Percentiles rank a stretch among this genome's conserved stretches.
Conservation (phyloP, 2,888 invertebrate genomes). For the Stenurella melanura region DNA sequence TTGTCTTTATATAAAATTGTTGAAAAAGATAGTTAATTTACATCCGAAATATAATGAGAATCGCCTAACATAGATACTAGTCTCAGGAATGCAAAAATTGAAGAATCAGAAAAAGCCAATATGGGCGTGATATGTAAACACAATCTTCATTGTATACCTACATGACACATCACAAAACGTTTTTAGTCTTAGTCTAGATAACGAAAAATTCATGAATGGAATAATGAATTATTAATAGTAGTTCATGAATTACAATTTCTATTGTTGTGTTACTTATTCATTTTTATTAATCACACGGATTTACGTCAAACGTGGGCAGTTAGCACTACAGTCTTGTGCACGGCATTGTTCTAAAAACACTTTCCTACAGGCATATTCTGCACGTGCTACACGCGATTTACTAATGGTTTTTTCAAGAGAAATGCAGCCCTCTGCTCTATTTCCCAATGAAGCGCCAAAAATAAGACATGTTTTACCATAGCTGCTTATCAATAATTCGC, state of each 20-base stretch:
- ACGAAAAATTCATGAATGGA: constrained; percentile 22
- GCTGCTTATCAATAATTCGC: no score
- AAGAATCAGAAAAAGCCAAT: background rate
- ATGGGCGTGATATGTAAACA: background rate
- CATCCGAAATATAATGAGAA: no score
- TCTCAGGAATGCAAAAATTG: no score
- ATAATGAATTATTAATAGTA: constrained; percentile 20
- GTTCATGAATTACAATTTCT: constrained; percentile 33
- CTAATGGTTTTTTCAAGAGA: background rate
- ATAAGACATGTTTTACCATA: no score
- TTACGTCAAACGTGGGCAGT: constrained; percentile 21
- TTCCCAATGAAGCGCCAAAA: no score
- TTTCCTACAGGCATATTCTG: background rate
- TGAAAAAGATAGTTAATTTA: no score
- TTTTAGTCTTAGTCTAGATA: constrained; percentile 11
- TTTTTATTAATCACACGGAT: constrained; percentile 24
- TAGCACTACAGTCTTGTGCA: background rate
- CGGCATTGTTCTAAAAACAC: constrained; percentile 15
- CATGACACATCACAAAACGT: constrained; percentile 1
- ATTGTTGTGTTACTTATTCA: constrained; percentile 30
- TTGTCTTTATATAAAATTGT: no score
- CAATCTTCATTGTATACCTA: constrained; percentile 10
- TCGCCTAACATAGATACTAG: no score
- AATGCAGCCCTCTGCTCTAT: background rate
- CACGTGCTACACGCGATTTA: background rate